Evolutionary conservation across 1,140 invertebrate species (phyloP).

Genomic region (Tachypleus tridentatus): DNA sequence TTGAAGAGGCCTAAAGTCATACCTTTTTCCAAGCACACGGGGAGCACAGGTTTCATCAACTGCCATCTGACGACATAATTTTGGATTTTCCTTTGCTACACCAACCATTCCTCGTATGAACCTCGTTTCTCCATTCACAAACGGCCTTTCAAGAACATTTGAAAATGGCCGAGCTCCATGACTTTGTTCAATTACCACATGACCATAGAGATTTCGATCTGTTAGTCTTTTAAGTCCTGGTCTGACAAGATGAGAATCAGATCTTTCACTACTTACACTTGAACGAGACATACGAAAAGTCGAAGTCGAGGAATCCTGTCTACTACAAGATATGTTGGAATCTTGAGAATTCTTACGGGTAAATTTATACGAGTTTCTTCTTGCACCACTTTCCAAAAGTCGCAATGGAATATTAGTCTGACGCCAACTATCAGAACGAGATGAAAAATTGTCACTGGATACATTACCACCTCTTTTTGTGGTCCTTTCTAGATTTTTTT

Average conservation of each 20-base stretch:
- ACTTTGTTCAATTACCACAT: conserved; percentile 1
- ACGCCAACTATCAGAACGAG: too few species aligned
- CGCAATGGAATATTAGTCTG: conserved; percentile 11
- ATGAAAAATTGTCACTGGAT: too few species aligned
- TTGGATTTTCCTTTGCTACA: conserved; percentile 17
- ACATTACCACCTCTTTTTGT: too few species aligned
- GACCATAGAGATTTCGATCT: conserved; percentile 1
- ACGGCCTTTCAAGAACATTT: conserved; percentile 1
- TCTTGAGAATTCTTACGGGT: conserved; percentile 16
- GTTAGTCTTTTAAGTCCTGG: too few species aligned
- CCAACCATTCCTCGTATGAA: not conserved
- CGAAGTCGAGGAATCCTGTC: conserved; percentile 25
- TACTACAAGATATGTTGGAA: conserved; percentile 22
- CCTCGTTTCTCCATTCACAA: not conserved
- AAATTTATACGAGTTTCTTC: conserved; percentile 18
- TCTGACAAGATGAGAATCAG: conserved; percentile 3
- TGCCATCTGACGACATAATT: conserved; percentile 21
- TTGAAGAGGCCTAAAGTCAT: not conserved
- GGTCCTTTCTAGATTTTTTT: too few species aligned
- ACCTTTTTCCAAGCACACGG: too few species aligned
- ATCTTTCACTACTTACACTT: conserved; percentile 23
- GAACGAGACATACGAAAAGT: conserved; percentile 24
- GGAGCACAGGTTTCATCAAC: conserved; percentile 11
- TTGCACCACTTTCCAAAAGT: conserved; percentile 44
- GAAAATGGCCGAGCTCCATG: conserved; percentile 6